Evolutionary conservation across 2,113 vertebrate genomes (phyloP).

Genomic region (Epinephelus cyanopodus): DNA sequence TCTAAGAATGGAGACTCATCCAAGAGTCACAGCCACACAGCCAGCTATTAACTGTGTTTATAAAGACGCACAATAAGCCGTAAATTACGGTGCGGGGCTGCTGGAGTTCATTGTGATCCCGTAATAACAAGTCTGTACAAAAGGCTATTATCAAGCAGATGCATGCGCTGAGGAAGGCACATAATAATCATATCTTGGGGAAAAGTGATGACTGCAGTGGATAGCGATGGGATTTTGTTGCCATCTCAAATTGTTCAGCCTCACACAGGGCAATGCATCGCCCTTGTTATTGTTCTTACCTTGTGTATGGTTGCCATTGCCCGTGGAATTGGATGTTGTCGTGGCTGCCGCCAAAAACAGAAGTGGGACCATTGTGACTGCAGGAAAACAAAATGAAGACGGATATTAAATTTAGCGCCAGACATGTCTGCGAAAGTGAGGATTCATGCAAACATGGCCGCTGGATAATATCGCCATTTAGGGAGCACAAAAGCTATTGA

Average conservation of each 20-base stretch:
- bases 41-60: conserved; percentile 53
- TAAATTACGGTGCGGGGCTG: conserved; percentile 65
- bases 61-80: conserved; percentile 55
- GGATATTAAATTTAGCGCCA: conserved; percentile 73
- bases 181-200: conserved; percentile 53
- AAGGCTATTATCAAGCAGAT: conserved; percentile 63
- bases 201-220: conserved; percentile 49
- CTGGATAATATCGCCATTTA: conserved; percentile 58
- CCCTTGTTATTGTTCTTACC: conserved; percentile 57
- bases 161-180: conserved; percentile 28
- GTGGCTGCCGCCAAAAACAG: conserved; percentile 76
- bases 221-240: conserved; percentile 16
- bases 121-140: conserved; percentile 65
- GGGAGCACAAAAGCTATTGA: conserved; percentile 56
- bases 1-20: conserved; percentile 29
- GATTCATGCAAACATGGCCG: conserved; percentile 36
- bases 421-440: conserved; percentile 51
- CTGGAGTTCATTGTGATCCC: conserved; percentile 57
- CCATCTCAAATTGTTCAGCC: conserved; percentile 12
- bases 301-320: conserved; percentile 54
- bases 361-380: conserved; percentile 86
- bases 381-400: conserved; percentile 63
- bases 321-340: conserved; percentile 57
- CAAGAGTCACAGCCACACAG: conserved; percentile 34
- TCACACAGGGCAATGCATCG: conserved; percentile 44